phyloP scores from a whole-genome alignment of 92 coral and sea anemone species.

The Palythoa caribaeorum region DNA sequence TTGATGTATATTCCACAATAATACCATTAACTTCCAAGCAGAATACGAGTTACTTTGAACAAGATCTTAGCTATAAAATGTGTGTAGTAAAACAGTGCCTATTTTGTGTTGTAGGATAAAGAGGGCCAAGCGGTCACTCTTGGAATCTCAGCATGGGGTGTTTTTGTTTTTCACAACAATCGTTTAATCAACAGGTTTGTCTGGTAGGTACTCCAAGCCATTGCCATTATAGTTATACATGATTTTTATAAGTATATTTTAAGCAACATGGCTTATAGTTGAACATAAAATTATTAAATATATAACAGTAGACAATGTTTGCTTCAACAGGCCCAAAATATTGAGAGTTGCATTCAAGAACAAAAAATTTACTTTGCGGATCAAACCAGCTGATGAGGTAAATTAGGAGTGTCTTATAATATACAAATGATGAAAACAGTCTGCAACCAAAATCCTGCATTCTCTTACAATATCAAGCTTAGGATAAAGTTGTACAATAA shows the following conservation, averaged over 20 bases:
- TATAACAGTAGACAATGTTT: neutral
- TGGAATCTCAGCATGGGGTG: constrained; percentile 98
- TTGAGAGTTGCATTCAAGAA: constrained; percentile 91
- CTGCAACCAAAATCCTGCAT: too few species aligned
- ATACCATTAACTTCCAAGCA: too few species aligned
- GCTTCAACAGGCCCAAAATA: constrained; percentile 91
- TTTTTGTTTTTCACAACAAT: constrained; percentile 89
- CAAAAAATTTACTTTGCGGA: constrained; percentile 89
- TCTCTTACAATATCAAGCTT: too few species aligned
- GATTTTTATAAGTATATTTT: neutral
- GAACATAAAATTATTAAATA: too few species aligned
- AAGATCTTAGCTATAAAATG: too few species aligned
- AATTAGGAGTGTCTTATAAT: neutral
- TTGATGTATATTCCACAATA: too few species aligned
- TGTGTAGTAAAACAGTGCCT: neutral
- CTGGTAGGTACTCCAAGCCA: constrained; percentile 67
- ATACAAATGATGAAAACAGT: too few species aligned
- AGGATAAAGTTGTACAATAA: too few species aligned
- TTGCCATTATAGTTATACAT: neutral
- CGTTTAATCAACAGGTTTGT: constrained; percentile 93
- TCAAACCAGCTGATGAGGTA: constrained; percentile 96
- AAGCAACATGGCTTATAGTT: neutral
- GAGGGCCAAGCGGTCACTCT: constrained; percentile 92
- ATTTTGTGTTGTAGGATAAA: constrained; percentile 74
- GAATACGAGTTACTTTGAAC: too few species aligned